Base-by-base conservation (phyloP, 2,113 vertebrate species). In the Oryzias curvinotus region DNA sequence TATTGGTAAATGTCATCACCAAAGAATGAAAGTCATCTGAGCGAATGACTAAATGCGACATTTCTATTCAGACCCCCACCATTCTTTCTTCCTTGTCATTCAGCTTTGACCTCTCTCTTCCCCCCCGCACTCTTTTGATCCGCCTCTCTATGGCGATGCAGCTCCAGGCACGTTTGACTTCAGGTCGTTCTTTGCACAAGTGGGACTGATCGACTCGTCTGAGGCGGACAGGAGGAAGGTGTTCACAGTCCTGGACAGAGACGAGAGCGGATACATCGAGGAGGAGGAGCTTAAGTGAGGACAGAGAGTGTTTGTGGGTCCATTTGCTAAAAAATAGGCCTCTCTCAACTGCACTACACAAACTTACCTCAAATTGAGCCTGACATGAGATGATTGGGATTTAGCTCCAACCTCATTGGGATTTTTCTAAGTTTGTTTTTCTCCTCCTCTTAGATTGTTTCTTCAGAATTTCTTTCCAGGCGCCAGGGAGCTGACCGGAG, bases 241-340 rank as follows among this genome's bases (percentile, higher is more conserved):
- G 46, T 93, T 93, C 49, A 73, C 62, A 16, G 74, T 88, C 44
- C 81, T 92, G 64, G 91, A 93, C 75, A 90, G 88, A 75, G 91
- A 92, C 87, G 81, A 59, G 68, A 93, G 92, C 30, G 91, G 91
- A 62, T 93, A 82, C 79, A 93, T 92, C 57, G 91, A 93, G 53
- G 91, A 89, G 63, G 90, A 90, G 42, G 92, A 93, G 73, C 89
- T 93, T 14, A 92, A 90, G 92, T 93, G 89, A 87, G 86, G 59
- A 54, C 17, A 14, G 16, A 13, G n/a, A 43, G 47, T 63, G 14
- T 61, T 26, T 47, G 23, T 47, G 43, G 25, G 43, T 21, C 25
- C n/a, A 14, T 1, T 45, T 52, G 7, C 15, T 28, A 5, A 15
- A 13, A 36, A 13, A 36, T 12, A 36, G 2, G 3, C 28, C 5